A percentile compares a stretch with the other conserved stretches of the same genome.
Conservation (phyloP, 2,797 vertebrate species). For the Buceros bicornis region DNA sequence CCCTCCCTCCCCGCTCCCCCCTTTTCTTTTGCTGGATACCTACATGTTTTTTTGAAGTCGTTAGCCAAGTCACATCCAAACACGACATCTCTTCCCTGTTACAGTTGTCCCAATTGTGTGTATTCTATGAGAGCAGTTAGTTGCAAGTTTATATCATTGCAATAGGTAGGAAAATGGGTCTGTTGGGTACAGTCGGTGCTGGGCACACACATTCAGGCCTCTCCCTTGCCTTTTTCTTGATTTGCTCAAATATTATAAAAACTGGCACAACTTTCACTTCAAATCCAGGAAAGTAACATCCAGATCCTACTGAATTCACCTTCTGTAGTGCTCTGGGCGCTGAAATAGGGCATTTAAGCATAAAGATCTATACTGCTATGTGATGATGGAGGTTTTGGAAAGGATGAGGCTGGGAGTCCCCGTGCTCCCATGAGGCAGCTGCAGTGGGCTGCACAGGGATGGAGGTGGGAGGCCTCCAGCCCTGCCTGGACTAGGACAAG, state of each 20-base stretch:
- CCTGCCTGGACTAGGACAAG: neutral
- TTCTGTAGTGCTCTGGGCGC: neutral
- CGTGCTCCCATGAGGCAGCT: neutral
- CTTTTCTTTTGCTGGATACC: neutral
- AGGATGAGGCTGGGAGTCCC: neutral
- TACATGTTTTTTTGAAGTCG: slow-evolving; percentile 7
- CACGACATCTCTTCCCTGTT: neutral
- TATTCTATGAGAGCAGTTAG: neutral
- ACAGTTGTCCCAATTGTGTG: neutral
- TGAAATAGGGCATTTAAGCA: neutral
- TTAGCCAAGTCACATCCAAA: slow-evolving; percentile 5
- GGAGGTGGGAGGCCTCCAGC: neutral
- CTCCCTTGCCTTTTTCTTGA: neutral
- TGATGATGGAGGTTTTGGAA: neutral
- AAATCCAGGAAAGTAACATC: neutral
- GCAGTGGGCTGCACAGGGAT: neutral
- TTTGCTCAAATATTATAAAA: neutral
- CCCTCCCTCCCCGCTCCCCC: neutral
- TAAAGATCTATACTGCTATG: neutral
- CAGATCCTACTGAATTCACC: neutral
- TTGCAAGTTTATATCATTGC: neutral
- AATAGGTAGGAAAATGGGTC: neutral
- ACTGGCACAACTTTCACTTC: neutral
- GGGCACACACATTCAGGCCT: neutral
- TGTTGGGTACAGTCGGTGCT: neutral